These are phyloP conservation scores for Stenodema calcarata DNA, from an alignment of 2,888 invertebrate genomes.

Conservation along the genomic window DNA sequence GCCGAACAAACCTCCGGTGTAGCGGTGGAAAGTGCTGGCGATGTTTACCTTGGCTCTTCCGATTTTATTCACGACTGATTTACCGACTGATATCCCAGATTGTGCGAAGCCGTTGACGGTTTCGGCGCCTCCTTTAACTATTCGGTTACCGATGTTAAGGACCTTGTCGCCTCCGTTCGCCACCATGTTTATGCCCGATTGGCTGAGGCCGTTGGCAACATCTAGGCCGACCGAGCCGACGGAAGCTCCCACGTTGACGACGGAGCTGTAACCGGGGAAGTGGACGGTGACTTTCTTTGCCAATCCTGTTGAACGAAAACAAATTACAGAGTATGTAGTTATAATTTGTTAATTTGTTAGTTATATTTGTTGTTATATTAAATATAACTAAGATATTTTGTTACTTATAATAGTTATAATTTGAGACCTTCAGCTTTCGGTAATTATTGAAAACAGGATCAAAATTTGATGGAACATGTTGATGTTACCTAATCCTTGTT, in stretches of 20 bases:
- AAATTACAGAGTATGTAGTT: not conserved
- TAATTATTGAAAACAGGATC: no score
- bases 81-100: not conserved
- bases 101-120: not conserved
- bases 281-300: not conserved
- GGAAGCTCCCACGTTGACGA: not conserved
- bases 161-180: not conserved
- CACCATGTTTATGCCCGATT: not conserved
- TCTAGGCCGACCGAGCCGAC: not conserved
- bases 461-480: no score
- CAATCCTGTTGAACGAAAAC: not conserved
- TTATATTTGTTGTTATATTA: no score
- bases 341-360: no score
- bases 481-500: conserved; percentile 9
- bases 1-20: not conserved
- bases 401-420: no score
- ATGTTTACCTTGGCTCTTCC: not conserved
- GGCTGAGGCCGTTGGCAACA: not conserved
- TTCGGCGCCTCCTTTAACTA: not conserved
- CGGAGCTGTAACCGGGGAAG: not conserved
- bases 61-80: not conserved
- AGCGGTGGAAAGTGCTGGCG: not conserved
- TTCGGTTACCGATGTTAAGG: not conserved
- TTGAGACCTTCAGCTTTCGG: no score
- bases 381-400: no score